Base-by-base conservation (phyloP, 2,113 vertebrate genomes). In the Mystacornis crossleyi region DNA sequence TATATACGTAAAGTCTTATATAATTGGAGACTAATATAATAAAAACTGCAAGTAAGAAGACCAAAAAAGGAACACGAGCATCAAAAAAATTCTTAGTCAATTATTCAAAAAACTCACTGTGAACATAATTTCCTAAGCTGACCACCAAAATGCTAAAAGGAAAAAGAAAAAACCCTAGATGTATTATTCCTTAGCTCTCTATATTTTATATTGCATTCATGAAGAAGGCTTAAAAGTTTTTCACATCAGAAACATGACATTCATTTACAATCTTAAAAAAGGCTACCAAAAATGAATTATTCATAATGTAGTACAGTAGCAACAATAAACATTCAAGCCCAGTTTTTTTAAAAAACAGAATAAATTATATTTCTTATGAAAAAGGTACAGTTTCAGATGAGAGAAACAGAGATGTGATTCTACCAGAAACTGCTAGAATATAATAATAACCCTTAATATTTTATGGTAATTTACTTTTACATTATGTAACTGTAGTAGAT, bases 391-490 rank as follows among this genome's bases (percentile, higher is more conserved):
- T 53, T 89, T 93, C 70, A 97, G 38, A 97, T 21, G 86, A 82
- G 40, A 61, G 65, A 90, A 55, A 86, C 9, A 82, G 43, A 95
- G 78, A 90, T 36, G 75, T 66, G 83, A 66, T 87, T 94, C 70
- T 69, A 89, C 34, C 73, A 85, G 55, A 95, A 91, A 96, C 33
- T 94, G 36, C 50, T 95, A 90, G 45, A 64, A 80, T 94, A 92
- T 84, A 89, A 95, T 96, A 92, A 96, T 82, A 96, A 81, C 3
- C 60, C 57, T 88, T 93, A 96, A 82, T 91, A 94, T 93, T 93
- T 78, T 96, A 94, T 64, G 45, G 74, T 94, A 97, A 97, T 98
- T 97, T 98, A 92, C 89, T 62, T 97, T 77, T 54, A 90, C 18
- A 89, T 94, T 94, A 94, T 77, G 69, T 81, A 89, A 94, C 72